A percentile compares a stretch with the other conserved stretches of the same genome.
phyloP scores from a whole-genome alignment of 2,113 vertebrate genomes.

The Beaufortia kweichowensis region DNA sequence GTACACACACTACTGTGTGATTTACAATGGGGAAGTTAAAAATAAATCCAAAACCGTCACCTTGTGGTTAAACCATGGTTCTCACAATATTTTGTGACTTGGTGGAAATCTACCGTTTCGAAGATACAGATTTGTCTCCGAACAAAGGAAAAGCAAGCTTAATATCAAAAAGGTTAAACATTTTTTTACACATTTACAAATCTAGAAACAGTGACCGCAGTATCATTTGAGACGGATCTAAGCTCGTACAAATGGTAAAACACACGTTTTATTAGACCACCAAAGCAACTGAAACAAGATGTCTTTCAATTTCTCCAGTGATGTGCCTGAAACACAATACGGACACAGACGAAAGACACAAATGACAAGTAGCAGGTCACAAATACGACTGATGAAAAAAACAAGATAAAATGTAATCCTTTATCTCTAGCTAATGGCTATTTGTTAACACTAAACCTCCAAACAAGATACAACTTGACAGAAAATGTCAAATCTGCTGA shows the following conservation, averaged over 20 bases:
- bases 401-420: too few species aligned
- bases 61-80: background rate
- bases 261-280: background rate
- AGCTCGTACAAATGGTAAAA: background rate
- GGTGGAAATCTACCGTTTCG: background rate
- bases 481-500: background rate
- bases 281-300: constrained; percentile 20
- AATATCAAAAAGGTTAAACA: background rate
- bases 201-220: background rate
- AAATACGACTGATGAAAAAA: background rate
- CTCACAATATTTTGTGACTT: background rate
- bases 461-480: too few species aligned
- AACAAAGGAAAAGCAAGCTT: background rate
- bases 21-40: constrained; percentile 11
- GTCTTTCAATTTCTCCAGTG: background rate
- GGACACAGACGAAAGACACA: background rate
- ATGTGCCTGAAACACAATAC: background rate
- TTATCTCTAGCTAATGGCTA: background rate
- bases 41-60: background rate
- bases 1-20: constrained; percentile 5
- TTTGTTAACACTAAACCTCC: background rate
- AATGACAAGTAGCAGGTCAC: background rate
- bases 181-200: background rate
- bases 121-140: background rate
- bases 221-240: background rate